Evolutionary conservation across 2,797 vertebrate species (phyloP).

Genomic region (Rachycentron canadum): DNA sequence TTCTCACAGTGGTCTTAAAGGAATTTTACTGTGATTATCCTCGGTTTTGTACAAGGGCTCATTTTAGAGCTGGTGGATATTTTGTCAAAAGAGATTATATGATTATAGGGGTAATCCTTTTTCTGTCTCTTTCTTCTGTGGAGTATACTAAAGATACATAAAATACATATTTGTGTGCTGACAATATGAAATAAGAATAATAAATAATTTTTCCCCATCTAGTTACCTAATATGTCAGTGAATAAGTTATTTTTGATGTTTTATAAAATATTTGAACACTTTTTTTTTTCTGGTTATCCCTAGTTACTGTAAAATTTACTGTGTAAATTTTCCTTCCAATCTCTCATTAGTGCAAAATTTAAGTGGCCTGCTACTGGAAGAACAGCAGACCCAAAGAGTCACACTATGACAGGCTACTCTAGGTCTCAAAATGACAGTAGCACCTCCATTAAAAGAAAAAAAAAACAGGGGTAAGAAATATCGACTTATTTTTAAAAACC

Average conservation of each 20-base stretch:
- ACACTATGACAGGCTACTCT: slow-evolving; percentile 22
- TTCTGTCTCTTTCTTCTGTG: slow-evolving; percentile 33
- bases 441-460: slow-evolving; percentile 37
- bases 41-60: slow-evolving; percentile 52
- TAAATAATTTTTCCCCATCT: background rate
- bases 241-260: slow-evolving; percentile 15
- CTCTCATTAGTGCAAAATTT: slow-evolving; percentile 21
- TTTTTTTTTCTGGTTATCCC: background rate
- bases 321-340: slow-evolving; percentile 28
- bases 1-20: slow-evolving; percentile 43
- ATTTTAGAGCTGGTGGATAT: slow-evolving; percentile 59
- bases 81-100: slow-evolving; percentile 64
- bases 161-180: slow-evolving; percentile 30
- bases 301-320: background rate
- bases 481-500: slow-evolving; percentile 28
- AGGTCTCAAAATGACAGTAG: slow-evolving; percentile 44
- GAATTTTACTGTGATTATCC: slow-evolving; percentile 60
- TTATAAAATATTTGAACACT: background rate
- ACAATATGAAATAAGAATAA: slow-evolving; percentile 14
- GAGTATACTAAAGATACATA: slow-evolving; percentile 37
- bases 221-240: background rate
- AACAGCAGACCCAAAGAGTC: slow-evolving; percentile 18
- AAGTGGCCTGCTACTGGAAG: slow-evolving; percentile 18
- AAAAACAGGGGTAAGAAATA: slow-evolving; percentile 17
- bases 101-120: slow-evolving; percentile 52